Percentiles rank a stretch among this genome's conserved stretches.
Evolutionary conservation across 2,888 invertebrate species (phyloP).

Genomic region (Pteria penguin): DNA sequence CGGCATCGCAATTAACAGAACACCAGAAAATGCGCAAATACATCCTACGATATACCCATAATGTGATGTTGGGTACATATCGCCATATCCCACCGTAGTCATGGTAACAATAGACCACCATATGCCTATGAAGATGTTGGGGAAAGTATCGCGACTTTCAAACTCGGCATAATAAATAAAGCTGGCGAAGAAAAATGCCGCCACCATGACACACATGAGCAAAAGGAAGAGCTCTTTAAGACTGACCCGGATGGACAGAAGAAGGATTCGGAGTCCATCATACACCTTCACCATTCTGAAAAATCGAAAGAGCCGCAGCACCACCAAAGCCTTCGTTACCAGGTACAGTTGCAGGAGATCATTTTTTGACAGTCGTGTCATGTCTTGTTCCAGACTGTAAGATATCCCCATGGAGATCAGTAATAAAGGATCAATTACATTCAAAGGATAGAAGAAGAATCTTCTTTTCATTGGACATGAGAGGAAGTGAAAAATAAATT

Average conservation of each 20-base stretch:
- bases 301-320: slow-evolving; percentile 48
- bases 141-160: slow-evolving; percentile 49
- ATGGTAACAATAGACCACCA: slow-evolving; percentile 76
- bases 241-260: slow-evolving; percentile 66
- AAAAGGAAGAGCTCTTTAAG: slow-evolving; percentile 68
- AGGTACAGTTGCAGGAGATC: slow-evolving; percentile 14
- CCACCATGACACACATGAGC: slow-evolving; percentile 64
- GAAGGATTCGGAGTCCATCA: slow-evolving; percentile 64
- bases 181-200: slow-evolving; percentile 70
- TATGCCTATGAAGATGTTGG: slow-evolving; percentile 61
- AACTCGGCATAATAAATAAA: slow-evolving; percentile 70
- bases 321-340: slow-evolving; percentile 30
- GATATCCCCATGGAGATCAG: slow-evolving; percentile 48
- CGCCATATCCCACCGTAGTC: slow-evolving; percentile 74
- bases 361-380: neutral
- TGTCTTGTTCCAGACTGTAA: slow-evolving; percentile 8
- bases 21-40: slow-evolving; percentile 59
- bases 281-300: slow-evolving; percentile 52
- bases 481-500: slow-evolving; percentile 62
- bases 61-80: slow-evolving; percentile 57
- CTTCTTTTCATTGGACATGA: slow-evolving; percentile 53
- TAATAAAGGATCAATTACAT: slow-evolving; percentile 52
- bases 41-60: slow-evolving; percentile 61
- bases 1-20: slow-evolving; percentile 64
- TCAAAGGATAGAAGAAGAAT: slow-evolving; percentile 55